Percentiles rank a stretch among this genome's conserved stretches.
phyloP scores from a whole-genome alignment of 2,888 invertebrate species.

The Pelosia muscerda region DNA sequence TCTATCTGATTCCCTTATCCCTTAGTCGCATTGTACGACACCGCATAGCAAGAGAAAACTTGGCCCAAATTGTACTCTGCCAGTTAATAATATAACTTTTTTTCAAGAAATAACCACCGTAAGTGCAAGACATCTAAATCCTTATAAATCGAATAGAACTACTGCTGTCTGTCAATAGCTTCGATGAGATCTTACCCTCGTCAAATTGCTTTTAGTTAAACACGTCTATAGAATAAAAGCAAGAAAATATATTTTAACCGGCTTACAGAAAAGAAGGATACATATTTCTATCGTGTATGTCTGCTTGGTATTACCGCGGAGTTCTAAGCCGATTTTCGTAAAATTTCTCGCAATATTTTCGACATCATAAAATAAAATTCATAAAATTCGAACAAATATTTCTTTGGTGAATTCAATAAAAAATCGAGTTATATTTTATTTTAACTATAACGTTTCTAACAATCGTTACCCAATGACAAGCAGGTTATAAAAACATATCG shows the following conservation, averaged over 20 bases:
- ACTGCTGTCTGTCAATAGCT: constrained; percentile 2
- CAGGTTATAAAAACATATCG: not conserved
- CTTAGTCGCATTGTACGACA: no score
- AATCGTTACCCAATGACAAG: no score
- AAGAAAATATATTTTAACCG: not conserved
- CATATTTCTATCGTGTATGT: not conserved
- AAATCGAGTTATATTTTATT: not conserved
- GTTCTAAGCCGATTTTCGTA: not conserved
- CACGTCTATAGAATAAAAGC: not conserved
- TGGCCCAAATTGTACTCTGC: no score
- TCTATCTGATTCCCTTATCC: no score
- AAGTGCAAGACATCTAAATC: not conserved
- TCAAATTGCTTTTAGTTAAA: constrained; percentile 16
- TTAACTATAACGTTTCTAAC: no score
- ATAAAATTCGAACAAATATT: not conserved
- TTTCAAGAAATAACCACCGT: not conserved
- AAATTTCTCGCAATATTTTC: not conserved
- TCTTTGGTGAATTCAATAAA: not conserved
- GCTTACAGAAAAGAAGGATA: not conserved
- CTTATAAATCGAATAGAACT: not conserved
- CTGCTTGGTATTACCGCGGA: not conserved
- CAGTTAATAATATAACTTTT: not conserved
- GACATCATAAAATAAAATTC: not conserved
- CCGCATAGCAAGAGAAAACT: no score
- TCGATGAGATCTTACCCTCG: not conserved